Base-by-base conservation (phyloP, 2,888 invertebrate species). In the Cheilosia scutellata region DNA sequence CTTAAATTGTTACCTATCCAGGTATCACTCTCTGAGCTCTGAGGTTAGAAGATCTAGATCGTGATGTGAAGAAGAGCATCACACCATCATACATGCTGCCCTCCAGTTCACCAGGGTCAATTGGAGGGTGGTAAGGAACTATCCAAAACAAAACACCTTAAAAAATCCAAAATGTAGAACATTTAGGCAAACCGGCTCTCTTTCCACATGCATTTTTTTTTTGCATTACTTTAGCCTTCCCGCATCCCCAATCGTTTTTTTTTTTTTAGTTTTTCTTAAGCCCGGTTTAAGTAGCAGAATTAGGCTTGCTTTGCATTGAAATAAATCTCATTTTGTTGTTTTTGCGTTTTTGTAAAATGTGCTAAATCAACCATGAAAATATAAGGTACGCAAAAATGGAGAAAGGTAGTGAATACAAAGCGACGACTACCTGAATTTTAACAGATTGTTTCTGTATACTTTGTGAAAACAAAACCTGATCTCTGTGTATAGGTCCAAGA, bases 301-400 rank as follows among this genome's bases (percentile, higher is more conserved):
- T 78, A 83, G 78, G 57, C 63, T 60, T 60, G 20, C 20, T 20
- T 49, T 70, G 74, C 68, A 66, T 42, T 70, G 68, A 57, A 70
- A 83, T 78, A 74, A 68, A 68, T 78, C 72, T 55, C 51, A 51
- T 78, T 51, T 82, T 66, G 25, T 47, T 44, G 31, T 42, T 58
- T 13, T 31, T 63, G 55, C 25, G 16, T 70, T 79, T 79, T 74
- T 29, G 47, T 71, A 57, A 77, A 76, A 62, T 86, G 86, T 86
- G 86, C 82, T 86, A 77, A 86, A 82, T 86, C 82, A 86, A 76
- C 76, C 76, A 82, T 86, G 76, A 86, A 82, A 86, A 86, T 72
- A 72, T 80, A 84, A 80, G 84, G 70, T 75, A 84, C 80, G 84
- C 84, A 80, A 84, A 84, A 80, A 70, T 71, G 80, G 84, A 80